Conservation (phyloP, 2,888 invertebrate genomes). For the Caenorhabditis sp. region DNA sequence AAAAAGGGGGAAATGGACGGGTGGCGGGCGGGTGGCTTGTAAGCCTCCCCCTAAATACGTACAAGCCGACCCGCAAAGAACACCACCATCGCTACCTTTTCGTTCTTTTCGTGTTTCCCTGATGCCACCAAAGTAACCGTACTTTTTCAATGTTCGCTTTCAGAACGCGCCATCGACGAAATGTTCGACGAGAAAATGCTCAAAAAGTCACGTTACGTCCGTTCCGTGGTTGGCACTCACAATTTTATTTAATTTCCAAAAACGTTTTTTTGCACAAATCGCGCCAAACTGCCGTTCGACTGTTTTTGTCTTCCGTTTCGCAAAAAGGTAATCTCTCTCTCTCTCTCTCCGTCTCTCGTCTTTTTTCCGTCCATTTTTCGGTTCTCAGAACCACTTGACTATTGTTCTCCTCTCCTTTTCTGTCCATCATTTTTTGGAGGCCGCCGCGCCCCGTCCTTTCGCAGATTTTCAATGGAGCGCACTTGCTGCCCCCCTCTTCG, state of each 20-base stretch:
- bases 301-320: conserved; percentile 10
- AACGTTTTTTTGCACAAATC: not conserved
- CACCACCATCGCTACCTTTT: conserved; percentile 2
- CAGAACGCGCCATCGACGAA: no score
- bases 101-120: not conserved
- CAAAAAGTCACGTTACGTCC: no score
- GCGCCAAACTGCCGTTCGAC: conserved; percentile 2
- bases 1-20: not conserved
- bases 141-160: no score
- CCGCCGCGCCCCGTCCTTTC: no score
- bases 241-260: not conserved
- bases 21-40: conserved; percentile 51
- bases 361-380: not conserved
- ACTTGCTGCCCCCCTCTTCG: conserved; percentile 11
- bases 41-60: conserved; percentile 51
- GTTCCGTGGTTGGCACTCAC: no score
- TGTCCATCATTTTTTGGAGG: conserved; percentile 30
- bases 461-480: conserved; percentile 18
- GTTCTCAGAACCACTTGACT: conserved; percentile 28
- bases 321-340: not conserved
- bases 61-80: conserved; percentile 30
- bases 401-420: not conserved
- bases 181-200: no score
- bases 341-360: not conserved
- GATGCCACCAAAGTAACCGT: not conserved